Evolutionary conservation across 2,797 vertebrate genomes (phyloP).

Genomic region (Cyclura pinguis): DNA sequence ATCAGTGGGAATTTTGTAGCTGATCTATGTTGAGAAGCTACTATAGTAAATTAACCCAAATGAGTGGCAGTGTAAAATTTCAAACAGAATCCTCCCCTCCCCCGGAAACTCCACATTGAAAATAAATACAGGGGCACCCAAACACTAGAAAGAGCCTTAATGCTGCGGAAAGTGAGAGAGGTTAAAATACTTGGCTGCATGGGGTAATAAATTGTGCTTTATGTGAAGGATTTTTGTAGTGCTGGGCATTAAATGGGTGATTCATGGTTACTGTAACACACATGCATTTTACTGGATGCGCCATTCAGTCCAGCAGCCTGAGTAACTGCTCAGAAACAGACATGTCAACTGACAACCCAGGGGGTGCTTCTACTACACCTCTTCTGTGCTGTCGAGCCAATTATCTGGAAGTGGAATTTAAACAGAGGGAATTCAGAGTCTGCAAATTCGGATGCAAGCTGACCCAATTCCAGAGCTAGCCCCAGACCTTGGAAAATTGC

Average conservation of each 20-base stretch:
- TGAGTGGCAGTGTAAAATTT: background rate
- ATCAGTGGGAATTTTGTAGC: slow-evolving; percentile 40
- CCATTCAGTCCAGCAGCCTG: background rate
- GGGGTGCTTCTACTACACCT: too few species aligned
- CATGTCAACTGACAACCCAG: too few species aligned
- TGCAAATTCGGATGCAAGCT: too few species aligned
- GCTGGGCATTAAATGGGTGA: slow-evolving; percentile 2
- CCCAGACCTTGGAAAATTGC: too few species aligned
- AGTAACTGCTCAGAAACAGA: background rate
- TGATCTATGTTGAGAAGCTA: slow-evolving; percentile 16
- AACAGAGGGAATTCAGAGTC: too few species aligned
- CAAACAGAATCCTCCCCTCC: slow-evolving; percentile 10
- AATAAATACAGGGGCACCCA: background rate
- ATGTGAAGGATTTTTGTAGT: background rate
- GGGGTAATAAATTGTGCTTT: background rate
- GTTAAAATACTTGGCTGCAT: slow-evolving; percentile 28
- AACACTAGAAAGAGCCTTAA: background rate
- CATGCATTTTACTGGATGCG: background rate
- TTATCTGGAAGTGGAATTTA: too few species aligned
- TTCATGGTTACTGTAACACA: background rate
- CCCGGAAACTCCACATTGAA: too few species aligned
- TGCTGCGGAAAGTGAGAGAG: background rate
- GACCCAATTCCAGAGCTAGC: too few species aligned
- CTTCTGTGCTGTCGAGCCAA: too few species aligned
- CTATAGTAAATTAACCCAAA: background rate